Conservation (phyloP, 30 jellyfish, hydroid and myxozoan genomes). For the Aurelia sp. region DNA sequence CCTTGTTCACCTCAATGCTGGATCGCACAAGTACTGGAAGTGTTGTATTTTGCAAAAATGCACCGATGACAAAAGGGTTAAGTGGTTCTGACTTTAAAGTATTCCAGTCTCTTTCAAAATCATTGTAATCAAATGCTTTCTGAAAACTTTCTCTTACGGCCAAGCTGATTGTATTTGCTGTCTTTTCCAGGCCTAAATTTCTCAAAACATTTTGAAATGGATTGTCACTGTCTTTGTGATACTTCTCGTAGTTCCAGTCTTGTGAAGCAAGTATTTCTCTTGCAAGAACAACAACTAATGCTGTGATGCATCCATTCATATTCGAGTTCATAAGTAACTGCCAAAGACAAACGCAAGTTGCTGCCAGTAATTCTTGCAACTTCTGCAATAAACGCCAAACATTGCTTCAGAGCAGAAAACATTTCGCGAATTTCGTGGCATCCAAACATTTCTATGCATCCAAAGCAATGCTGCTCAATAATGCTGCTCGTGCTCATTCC, state of each 20-base stretch:
- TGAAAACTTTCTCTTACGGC: slow-evolving; percentile 6
- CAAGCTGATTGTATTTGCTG: not conserved
- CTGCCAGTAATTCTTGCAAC: no score
- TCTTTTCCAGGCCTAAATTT: slow-evolving; percentile 6
- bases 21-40: slow-evolving; percentile 34
- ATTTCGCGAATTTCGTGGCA: no score
- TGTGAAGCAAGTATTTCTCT: slow-evolving; percentile 2
- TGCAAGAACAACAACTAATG: no score
- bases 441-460: no score
- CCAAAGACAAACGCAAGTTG: no score
- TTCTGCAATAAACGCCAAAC: no score
- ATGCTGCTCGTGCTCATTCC: no score
- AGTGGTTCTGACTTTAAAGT: slow-evolving; percentile 26
- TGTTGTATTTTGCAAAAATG: slow-evolving; percentile 49
- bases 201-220: slow-evolving; percentile 7
- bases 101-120: slow-evolving; percentile 50
- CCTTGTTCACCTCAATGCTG: slow-evolving; percentile 1
- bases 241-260: slow-evolving; percentile 3
- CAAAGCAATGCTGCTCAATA: no score
- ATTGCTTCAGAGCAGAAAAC: no score
- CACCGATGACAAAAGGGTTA: slow-evolving; percentile 17
- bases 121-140: slow-evolving; percentile 29
- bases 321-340: no score
- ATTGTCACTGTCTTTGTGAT: not conserved
- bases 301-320: no score